These are phyloP conservation scores for Chymomyza procnemis DNA, from an alignment of 2,888 invertebrate species.

Conservation along the genomic window DNA sequence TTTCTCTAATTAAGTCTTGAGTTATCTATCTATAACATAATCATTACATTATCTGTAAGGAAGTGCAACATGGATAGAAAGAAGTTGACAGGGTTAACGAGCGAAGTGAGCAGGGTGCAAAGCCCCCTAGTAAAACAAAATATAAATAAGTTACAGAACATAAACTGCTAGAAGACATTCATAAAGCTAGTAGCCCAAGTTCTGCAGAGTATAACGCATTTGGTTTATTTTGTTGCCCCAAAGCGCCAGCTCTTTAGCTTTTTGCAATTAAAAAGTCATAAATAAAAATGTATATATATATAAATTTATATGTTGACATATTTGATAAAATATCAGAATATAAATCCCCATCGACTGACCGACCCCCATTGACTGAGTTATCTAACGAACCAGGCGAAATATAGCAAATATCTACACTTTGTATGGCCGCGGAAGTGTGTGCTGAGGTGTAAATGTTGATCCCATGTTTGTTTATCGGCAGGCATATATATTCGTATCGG, in stretches of 20 bases:
- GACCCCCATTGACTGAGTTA: constrained; percentile 5
- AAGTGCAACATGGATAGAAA: no score
- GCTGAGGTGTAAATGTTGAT: background rate
- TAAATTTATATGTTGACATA: constrained; percentile 51
- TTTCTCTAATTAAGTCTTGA: no score
- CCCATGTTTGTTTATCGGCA: background rate
- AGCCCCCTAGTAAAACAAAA: no score
- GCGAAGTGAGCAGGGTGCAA: no score
- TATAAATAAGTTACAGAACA: no score
- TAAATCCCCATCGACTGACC: background rate
- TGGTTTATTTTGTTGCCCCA: constrained; percentile 18
- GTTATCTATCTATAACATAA: no score
- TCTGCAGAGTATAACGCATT: no score
- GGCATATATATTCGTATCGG: background rate
- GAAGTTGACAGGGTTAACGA: no score
- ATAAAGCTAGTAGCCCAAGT: no score
- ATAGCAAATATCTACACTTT: constrained; percentile 19
- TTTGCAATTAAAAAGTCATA: constrained; percentile 72
- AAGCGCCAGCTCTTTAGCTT: constrained; percentile 57
- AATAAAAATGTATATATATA: constrained; percentile 47
- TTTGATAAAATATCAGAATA: constrained; percentile 34
- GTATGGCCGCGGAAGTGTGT: background rate
- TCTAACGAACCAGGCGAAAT: constrained; percentile 29
- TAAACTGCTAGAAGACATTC: no score
- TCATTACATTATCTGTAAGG: no score